Conservation (phyloP, 2,113 vertebrate genomes). For the Triplophysa rosa region DNA sequence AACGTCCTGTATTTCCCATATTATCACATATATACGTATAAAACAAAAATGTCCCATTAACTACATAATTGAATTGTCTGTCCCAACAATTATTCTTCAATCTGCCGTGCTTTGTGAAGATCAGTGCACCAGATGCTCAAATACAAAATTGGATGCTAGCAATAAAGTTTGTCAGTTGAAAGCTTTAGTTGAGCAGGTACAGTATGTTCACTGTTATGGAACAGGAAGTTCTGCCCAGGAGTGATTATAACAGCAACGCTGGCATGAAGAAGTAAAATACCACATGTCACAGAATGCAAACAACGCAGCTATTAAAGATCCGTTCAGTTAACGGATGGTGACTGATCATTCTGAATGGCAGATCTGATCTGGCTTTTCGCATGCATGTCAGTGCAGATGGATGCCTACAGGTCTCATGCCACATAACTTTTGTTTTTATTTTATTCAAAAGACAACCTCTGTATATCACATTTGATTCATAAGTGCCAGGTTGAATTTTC, state of each 20-base stretch:
- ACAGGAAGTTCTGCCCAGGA: neutral
- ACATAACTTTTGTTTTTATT: neutral
- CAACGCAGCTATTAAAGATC: neutral
- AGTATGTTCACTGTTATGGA: neutral
- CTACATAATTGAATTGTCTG: conserved; percentile 33
- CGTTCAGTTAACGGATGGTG: neutral
- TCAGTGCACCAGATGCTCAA: conserved; percentile 2
- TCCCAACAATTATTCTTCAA: conserved; percentile 37
- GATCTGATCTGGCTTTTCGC: neutral
- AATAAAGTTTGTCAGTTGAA: neutral
- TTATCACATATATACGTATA: conserved; percentile 21
- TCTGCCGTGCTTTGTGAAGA: conserved; percentile 7
- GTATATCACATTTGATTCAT: conserved; percentile 27
- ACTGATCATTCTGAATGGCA: neutral
- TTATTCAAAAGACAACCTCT: neutral
- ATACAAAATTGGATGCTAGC: neutral
- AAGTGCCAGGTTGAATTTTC: conserved; percentile 13
- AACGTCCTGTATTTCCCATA: conserved; percentile 12
- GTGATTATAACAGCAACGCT: conserved; percentile 3
- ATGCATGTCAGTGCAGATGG: neutral
- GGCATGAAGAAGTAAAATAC: neutral
- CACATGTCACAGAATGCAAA: neutral
- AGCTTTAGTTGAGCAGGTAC: neutral
- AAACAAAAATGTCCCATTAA: conserved; percentile 34
- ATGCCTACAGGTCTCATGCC: neutral